These are phyloP conservation scores for Sebastes schlegelii DNA, from an alignment of 2,113 vertebrate species.

Conservation along the genomic window DNA sequence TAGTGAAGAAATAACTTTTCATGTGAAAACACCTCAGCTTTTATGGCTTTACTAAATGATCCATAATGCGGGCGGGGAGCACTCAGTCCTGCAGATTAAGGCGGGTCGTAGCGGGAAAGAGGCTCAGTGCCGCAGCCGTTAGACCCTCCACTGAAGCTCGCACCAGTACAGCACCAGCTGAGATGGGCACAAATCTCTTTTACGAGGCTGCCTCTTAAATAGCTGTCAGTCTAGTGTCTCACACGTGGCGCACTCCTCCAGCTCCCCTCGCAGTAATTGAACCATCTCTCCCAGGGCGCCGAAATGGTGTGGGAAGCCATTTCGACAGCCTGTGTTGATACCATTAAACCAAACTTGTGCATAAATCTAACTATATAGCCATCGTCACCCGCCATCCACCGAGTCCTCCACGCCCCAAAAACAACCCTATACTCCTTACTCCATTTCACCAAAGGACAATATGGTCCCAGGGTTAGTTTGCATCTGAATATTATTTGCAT, in stretches of 20 bases:
- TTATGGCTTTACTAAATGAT: conserved; percentile 86
- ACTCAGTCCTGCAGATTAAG: conserved; percentile 78
- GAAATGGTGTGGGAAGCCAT: conserved; percentile 76
- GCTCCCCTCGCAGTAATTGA: conserved; percentile 80
- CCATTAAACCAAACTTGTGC: conserved; percentile 79
- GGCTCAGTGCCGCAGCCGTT: conserved; percentile 59
- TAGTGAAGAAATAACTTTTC: conserved; percentile 85
- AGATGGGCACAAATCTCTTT: conserved; percentile 86
- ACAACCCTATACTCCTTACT: conserved; percentile 24
- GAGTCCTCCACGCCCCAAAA: conserved; percentile 32
- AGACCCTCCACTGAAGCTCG: conserved; percentile 59
- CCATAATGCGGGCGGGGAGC: conserved; percentile 81
- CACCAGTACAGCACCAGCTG: conserved; percentile 58
- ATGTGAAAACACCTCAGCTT: conserved; percentile 86
- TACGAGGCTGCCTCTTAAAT: conserved; percentile 85
- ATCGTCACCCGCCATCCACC: conserved; percentile 35
- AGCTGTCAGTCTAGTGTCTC: conserved; percentile 84
- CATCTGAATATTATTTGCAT: conserved; percentile 47
- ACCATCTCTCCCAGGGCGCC: conserved; percentile 78
- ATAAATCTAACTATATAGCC: conserved; percentile 77
- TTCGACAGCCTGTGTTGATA: conserved; percentile 80
- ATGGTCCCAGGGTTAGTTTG: conserved; percentile 24
- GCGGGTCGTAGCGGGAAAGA: conserved; percentile 52
- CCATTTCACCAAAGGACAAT: conserved; percentile 29
- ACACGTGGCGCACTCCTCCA: conserved; percentile 68